Evolutionary conservation across 2,797 vertebrate genomes (phyloP).

Genomic region (Bradypodion ventrale): DNA sequence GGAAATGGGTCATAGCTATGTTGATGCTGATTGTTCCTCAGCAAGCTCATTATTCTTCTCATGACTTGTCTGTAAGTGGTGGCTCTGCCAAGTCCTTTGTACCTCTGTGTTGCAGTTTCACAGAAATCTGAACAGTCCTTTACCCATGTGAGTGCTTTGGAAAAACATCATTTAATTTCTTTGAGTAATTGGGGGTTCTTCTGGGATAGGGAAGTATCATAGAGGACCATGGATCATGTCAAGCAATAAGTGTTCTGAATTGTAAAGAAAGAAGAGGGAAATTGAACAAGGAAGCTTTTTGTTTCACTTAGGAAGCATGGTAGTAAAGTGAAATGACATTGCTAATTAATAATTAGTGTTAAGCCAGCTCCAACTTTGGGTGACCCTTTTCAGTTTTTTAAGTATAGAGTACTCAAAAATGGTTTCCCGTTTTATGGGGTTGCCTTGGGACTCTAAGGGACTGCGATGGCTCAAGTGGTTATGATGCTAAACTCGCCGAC

Average conservation of each 20-base stretch:
- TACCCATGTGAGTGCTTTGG: neutral
- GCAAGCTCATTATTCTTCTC: neutral
- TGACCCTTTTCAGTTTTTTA: no score
- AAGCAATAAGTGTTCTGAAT: neutral
- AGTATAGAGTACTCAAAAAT: no score
- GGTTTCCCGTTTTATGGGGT: no score
- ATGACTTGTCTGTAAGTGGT: neutral
- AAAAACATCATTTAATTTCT: neutral
- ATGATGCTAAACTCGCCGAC: no score
- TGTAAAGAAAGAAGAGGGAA: neutral
- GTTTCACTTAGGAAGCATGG: neutral
- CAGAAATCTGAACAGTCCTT: conserved; percentile 17
- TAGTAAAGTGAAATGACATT: neutral
- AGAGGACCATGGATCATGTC: neutral
- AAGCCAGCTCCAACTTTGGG: no score
- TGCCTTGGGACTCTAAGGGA: no score
- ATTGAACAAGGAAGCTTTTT: neutral
- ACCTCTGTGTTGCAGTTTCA: neutral
- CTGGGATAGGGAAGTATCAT: neutral
- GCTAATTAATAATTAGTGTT: no score
- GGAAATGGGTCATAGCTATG: neutral
- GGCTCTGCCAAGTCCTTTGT: neutral
- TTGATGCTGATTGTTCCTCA: neutral
- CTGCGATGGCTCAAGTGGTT: no score
- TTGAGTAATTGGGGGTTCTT: neutral